Evolutionary conservation across 2,113 vertebrate species (phyloP), one percentile per base, ranked within the genome.

Genomic region (Rostratula benghalensis): DNA sequence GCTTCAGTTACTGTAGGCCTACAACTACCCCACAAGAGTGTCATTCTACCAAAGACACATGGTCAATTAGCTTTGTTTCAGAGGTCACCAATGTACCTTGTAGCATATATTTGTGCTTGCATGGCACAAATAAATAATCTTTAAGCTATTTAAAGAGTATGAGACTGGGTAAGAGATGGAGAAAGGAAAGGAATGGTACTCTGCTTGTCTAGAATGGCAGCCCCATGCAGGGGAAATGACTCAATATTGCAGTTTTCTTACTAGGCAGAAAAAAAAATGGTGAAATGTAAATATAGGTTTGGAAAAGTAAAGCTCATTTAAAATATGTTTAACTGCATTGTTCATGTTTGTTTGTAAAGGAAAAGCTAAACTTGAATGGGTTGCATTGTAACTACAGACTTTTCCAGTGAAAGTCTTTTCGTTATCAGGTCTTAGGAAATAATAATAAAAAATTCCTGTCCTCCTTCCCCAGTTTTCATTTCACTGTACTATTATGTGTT

Each of bases 341-440:
- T 3, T 59, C 56, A 73, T 75, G 65, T 48, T 60, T 56, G 39
- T 67, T 74, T 90, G 71, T 53, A 83, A 84, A 89, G 89, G 70
- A 70, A 91, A 73, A 87, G 77, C 27, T 85, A 4, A 27, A 45
- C 73, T 84, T 83, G 43, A 87, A 59, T 83, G 39, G 22, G 13
- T 71, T 77, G 43, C 11, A 23, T 71, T 73, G 22, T 76, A 93
- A 85, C 85, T 89, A 31, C 45, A 13, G 83, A 76, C 18, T 83
- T 85, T 39, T 61, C 24, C 50, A 91, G 78, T 33, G 37, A 87
- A 83, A 93, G 46, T 56, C 22, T 78, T 27, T 97, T 94, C 91
- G 48, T 93, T 90, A 68, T 39, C 65, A 91, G 71, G 6, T 30
- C 33, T 54, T 85, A n/a, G 21, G 56, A 77, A 85, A 17, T 46